Base-by-base conservation (phyloP, 2,113 vertebrate species). In the Alces alces region DNA sequence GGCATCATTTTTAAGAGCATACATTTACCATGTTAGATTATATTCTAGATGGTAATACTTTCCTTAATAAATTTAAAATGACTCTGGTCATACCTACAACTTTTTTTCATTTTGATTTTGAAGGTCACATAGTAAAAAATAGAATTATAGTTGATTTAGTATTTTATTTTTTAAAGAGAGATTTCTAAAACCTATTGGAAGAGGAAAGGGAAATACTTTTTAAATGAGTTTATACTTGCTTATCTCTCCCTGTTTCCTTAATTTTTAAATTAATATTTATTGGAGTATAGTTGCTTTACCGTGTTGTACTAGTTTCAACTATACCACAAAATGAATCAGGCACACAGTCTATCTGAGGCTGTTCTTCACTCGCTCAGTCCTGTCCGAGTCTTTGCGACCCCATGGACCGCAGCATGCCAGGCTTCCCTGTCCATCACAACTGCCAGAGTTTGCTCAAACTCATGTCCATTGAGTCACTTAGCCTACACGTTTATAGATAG, bases 301-400 rank as follows among this genome's bases (percentile, higher is more conserved):
- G 17, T 6, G 0, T 11, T 36, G 17, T 6, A 2, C 7, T 5
- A 2, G n/a, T 21, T 11, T 36, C 9, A 36, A 70, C n/a, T 3
- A 1, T 12, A 39, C 9, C 36, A n/a, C 5, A 39, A 23, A 23
- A 70, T 12, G 19, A 70, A 39, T 70, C 66, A 70, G n/a, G 2
- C 66, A 36, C 2, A 10, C 17, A 19, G n/a, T 66, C 33, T 36
- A 1, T 3, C 1, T 39, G n/a, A 39, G n/a, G n/a, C 66, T 70
- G 66, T 36, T 66, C 3, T 11, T 70, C 19, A 3, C 10, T 23
- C 0, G 0, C 5, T 39, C 2, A 39, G 5, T 6, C 19, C 1
- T 6, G 5, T 1, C n/a, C 2, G 4, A 23, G 2, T 70, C n/a
- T 70, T 39, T 70, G 0, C 0, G 5, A 12, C 66, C 10, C 19